Percentiles rank a stretch among this genome's conserved stretches.
Evolutionary conservation across 2,888 invertebrate genomes (phyloP).

Genomic region (Odontothrips loti): DNA sequence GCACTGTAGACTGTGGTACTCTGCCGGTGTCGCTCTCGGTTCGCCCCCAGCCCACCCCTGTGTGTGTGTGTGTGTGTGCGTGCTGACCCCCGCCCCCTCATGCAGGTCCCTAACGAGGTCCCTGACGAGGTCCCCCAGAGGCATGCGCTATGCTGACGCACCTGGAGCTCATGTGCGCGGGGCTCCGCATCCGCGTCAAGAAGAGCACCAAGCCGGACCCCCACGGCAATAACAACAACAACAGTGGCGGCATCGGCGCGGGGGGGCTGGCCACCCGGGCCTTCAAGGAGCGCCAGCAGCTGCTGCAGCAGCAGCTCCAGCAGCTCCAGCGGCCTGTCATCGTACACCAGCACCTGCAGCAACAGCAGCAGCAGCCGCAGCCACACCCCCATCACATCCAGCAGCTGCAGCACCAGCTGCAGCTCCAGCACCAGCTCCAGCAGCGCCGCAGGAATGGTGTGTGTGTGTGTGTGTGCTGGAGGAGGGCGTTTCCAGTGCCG

Average conservation of each 20-base stretch:
- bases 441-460: constrained; percentile 11
- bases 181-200: constrained; percentile 32
- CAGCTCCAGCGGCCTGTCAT: background rate
- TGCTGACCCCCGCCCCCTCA: background rate
- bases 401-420: background rate
- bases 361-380: background rate
- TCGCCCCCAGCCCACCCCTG: background rate
- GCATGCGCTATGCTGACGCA: constrained; percentile 35
- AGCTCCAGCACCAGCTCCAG: background rate
- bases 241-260: background rate
- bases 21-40: background rate
- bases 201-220: constrained; percentile 25
- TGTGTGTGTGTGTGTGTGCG: no score
- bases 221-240: background rate
- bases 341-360: constrained; percentile 7
- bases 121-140: background rate
- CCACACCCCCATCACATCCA: background rate
- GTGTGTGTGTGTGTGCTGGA: background rate
- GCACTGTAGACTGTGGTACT: no score
- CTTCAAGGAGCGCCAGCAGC: background rate
- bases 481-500: background rate
- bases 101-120: background rate
- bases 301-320: background rate
- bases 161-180: constrained; percentile 35
- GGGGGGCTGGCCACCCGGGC: background rate